Base-by-base conservation (phyloP, 2,797 vertebrate genomes). In the Ctenopoma multispine region DNA sequence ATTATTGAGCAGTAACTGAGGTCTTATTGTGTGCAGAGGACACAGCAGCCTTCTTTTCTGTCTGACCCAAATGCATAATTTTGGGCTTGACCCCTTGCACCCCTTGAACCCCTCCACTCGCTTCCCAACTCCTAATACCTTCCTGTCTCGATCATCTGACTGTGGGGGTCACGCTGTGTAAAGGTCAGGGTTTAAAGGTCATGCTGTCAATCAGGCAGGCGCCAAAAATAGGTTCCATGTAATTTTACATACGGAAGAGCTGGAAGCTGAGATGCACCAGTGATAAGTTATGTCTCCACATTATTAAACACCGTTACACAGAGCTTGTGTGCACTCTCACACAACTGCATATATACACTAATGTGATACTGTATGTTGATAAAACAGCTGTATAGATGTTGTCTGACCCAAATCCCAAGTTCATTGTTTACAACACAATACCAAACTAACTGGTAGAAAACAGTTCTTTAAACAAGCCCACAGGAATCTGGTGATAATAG, bases 81-180 rank as follows among this genome's bases (percentile, higher is more conserved):
- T 92, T 86, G 88, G 92, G 91, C 83, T 89, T 93, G 92, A 93
- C 91, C 93, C 87, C 83, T 67, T 82, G 86, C 77, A 69, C 86
- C 86, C 79, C 58, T 64, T 67, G 57, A 81, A 84, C 86, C 90
- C 77, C 80, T 80, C 78, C 60, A 61, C 75, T 81, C 72, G 69
- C 64, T 58, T 81, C 82, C 74, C 79, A 65, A 27, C 66, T 77
- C 85, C 81, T 94, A 94, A 94, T 94, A 94, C 91, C 93, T 94
- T 93, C 93, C 93, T 94, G 93, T 93, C 93, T 93, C 93, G 84
- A 93, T 93, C 90, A 89, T 89, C 81, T 62, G 86, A 82, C 81
- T 44, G 29, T 63, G 62, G 77, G 77, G 89, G 85, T 90, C 88
- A 88, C 7, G 51, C 81, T 86, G 87, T 73, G 79, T 86, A 92